Conservation (phyloP, 2,888 invertebrate genomes). For the Noctua janthe region DNA sequence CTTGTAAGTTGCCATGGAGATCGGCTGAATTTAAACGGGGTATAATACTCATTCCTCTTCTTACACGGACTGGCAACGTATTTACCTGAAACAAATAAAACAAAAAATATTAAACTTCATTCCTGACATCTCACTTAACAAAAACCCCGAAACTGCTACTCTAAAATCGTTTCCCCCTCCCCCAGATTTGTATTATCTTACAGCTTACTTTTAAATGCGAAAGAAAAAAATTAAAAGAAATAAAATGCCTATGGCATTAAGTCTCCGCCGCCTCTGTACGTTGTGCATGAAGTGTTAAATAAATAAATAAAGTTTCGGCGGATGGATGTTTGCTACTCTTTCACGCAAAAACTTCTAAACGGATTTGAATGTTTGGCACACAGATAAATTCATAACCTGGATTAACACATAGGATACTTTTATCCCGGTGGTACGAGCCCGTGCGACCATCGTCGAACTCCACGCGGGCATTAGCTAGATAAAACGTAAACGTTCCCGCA, state of each 20-base stretch:
- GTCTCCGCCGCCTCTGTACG: too few species aligned
- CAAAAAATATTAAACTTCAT: neutral
- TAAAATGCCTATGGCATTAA: too few species aligned
- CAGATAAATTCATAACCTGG: neutral
- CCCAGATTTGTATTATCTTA: slow-evolving; percentile 19
- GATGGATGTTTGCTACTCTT: neutral
- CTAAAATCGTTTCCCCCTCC: neutral
- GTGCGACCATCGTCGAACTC: neutral
- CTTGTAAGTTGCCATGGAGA: too few species aligned
- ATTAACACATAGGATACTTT: neutral
- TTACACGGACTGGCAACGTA: too few species aligned
- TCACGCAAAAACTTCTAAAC: neutral
- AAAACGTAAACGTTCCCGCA: neutral
- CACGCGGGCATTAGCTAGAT: neutral
- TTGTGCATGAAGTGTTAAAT: too few species aligned
- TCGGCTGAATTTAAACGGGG: too few species aligned
- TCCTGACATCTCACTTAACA: neutral
- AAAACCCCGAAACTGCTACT: neutral
- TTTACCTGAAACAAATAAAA: slow-evolving; percentile 3
- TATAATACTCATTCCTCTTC: neutral
- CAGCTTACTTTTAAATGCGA: neutral
- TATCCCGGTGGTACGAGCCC: neutral
- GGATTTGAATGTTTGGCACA: neutral
- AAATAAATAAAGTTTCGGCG: neutral
- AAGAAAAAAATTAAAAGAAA: neutral